Evolutionary conservation across 2,113 vertebrate species (phyloP).

Genomic region (Etia nguti): DNA sequence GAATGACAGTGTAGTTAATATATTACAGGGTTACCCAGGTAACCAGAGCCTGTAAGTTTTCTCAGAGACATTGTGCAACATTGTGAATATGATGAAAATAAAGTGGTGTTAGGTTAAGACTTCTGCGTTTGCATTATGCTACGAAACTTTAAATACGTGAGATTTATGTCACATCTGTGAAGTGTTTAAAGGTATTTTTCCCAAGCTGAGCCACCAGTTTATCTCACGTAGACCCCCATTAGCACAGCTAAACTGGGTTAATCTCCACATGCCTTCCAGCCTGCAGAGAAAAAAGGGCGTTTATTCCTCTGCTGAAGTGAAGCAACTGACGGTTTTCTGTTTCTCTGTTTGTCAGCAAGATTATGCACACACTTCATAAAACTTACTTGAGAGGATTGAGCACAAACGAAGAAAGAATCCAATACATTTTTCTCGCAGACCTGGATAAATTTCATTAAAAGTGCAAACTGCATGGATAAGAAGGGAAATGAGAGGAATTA

Average conservation of each 20-base stretch:
- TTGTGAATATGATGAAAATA: not conserved
- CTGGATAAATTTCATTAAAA: not conserved
- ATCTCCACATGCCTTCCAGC: not conserved
- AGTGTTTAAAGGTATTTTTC: not conserved
- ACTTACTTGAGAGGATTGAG: not conserved
- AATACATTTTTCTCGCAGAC: not conserved
- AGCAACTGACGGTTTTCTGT: not conserved
- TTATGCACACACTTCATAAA: not conserved
- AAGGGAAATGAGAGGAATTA: not conserved
- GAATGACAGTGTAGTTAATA: not conserved
- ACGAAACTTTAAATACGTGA: not conserved
- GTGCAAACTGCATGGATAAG: not conserved
- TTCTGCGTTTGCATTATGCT: not conserved
- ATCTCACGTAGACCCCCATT: not conserved
- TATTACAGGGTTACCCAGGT: not conserved
- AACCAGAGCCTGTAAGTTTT: not conserved
- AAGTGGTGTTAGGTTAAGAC: not conserved
- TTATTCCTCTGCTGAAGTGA: not conserved
- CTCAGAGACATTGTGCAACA: not conserved
- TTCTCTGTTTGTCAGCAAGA: not conserved
- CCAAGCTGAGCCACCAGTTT: not conserved
- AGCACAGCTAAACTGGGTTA: not conserved
- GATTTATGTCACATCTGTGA: not conserved
- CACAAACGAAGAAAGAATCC: not conserved
- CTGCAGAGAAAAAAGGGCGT: not conserved